These are phyloP conservation scores for Hoplostethus mediterraneus DNA, from an alignment of 2,797 vertebrate genomes.

Conservation along the genomic window DNA sequence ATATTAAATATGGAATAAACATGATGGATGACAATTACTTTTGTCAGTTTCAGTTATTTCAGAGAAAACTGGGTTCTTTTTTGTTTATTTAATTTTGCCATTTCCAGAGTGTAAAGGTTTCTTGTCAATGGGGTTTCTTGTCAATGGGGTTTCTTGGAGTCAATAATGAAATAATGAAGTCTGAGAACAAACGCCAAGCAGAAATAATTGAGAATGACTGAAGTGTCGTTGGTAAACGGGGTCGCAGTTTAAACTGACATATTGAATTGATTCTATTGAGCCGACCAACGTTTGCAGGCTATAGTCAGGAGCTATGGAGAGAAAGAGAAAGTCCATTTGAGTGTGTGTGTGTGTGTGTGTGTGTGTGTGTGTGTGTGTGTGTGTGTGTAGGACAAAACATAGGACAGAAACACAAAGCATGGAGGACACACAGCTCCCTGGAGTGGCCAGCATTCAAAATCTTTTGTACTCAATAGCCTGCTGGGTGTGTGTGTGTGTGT, in stretches of 20 bases:
- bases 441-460: conserved; percentile 36
- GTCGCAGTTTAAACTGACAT: conserved; percentile 57
- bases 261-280: conserved; percentile 53
- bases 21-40: no score
- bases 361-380: not conserved
- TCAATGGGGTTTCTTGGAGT: no score
- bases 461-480: no score
- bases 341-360: not conserved
- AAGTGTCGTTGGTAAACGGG: conserved; percentile 36
- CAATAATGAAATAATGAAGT: no score
- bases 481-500: no score
- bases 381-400: conserved; percentile 26
- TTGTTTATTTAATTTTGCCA: no score
- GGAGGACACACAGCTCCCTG: conserved; percentile 36
- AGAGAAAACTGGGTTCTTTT: no score
- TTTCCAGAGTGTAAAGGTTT: no score
- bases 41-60: no score
- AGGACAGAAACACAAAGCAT: conserved; percentile 14
- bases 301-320: not conserved
- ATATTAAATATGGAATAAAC: no score
- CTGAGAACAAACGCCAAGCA: conserved; percentile 38
- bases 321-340: not conserved
- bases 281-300: not conserved
- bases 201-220: conserved; percentile 38
- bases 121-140: no score